A percentile compares a stretch with the other conserved stretches of the same genome.
Evolutionary conservation across 2,113 vertebrate species (phyloP).

Genomic region (Amazona guildingii): DNA sequence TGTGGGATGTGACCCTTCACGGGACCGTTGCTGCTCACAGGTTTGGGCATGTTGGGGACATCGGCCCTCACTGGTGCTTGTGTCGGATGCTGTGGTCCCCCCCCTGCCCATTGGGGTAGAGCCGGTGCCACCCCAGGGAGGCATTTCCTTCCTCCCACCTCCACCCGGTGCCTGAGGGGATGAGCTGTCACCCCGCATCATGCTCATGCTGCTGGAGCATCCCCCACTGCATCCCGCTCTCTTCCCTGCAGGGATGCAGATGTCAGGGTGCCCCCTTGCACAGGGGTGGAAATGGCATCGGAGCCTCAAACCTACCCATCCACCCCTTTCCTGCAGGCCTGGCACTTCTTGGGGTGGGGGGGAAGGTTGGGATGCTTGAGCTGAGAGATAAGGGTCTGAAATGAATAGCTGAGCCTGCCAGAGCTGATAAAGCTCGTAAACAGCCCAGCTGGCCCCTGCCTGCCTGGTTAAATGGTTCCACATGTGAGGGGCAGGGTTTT

Average conservation of each 20-base stretch:
- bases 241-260: too few relatives aligned
- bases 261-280: fast-evolving
- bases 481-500: background rate
- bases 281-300: fast-evolving
- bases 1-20: background rate
- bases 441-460: background rate
- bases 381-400: background rate
- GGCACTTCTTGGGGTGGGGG: too few relatives aligned
- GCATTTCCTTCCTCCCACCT: background rate
- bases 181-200: background rate
- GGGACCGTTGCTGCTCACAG: background rate
- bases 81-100: fast-evolving
- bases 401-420: background rate
- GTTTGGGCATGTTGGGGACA: background rate
- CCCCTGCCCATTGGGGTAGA: background rate
- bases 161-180: background rate
- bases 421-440: background rate
- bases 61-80: fast-evolving
- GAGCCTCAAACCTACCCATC: fast-evolving
- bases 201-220: fast-evolving
- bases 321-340: background rate
- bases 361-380: fast-evolving
- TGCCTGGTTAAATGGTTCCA: background rate
- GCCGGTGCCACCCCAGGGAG: background rate
- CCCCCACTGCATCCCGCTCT: fast-evolving